Conservation (phyloP, 2,113 vertebrate genomes). For the Phrynosoma platyrhinos region DNA sequence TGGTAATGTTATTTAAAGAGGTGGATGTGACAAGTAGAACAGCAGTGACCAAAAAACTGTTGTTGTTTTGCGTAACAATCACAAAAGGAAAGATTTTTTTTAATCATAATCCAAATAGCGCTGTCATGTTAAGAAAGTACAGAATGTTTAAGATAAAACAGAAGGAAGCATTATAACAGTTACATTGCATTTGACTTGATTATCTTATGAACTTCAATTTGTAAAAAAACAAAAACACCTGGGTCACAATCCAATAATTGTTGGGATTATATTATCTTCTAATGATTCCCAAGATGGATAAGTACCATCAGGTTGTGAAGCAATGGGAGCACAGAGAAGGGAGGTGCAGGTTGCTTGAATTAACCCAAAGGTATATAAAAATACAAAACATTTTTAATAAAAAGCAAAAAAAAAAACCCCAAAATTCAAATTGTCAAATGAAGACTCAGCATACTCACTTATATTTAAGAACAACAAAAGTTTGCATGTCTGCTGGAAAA, state of each 20-base stretch:
- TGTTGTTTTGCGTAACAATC: background rate
- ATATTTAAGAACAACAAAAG: background rate
- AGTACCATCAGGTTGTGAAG: background rate
- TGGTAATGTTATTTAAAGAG: constrained; percentile 61
- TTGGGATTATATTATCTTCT: constrained; percentile 15
- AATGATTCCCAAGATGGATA: background rate
- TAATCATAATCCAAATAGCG: background rate
- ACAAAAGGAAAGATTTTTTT: constrained; percentile 49
- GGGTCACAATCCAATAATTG: constrained; percentile 43
- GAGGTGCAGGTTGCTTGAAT: background rate
- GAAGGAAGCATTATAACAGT: constrained; percentile 43
- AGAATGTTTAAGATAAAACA: constrained; percentile 54
- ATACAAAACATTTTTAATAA: background rate
- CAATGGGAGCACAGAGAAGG: background rate
- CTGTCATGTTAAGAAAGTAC: background rate
- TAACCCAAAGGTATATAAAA: background rate
- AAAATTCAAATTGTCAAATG: too few species aligned
- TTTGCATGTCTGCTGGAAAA: background rate
- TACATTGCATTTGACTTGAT: constrained; percentile 51
- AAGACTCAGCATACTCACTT: background rate
- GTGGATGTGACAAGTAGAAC: constrained; percentile 62
- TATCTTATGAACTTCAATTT: constrained; percentile 51
- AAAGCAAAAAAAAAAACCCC: background rate
- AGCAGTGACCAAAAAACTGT: background rate
- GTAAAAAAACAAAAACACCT: constrained; percentile 26